phyloP scores from a whole-genome alignment of 2,888 invertebrate species.

The Lithophane semibrunnea region DNA sequence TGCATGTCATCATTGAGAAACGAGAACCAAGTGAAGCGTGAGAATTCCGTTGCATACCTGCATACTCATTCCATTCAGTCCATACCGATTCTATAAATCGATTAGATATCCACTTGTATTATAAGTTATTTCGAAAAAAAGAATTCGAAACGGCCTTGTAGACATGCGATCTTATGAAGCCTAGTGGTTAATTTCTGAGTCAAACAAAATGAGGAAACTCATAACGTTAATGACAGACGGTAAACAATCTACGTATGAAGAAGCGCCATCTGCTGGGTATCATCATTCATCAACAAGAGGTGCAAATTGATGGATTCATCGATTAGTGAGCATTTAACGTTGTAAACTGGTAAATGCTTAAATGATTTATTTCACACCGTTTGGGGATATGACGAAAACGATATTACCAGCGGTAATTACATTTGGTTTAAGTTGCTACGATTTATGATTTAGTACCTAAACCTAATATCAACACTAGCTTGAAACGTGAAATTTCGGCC shows the following conservation, averaged over 20 bases:
- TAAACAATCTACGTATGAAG: conserved; percentile 38
- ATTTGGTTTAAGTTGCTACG: neutral
- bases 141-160: neutral
- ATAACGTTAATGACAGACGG: conserved; percentile 26
- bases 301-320: conserved; percentile 51
- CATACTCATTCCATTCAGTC: conserved; percentile 9
- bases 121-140: conserved; percentile 1
- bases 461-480: too few relatives aligned
- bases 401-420: neutral
- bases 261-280: conserved; percentile 14
- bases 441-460: neutral
- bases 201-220: conserved; percentile 33
- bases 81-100: conserved; percentile 20
- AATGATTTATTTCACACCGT: conserved; percentile 21
- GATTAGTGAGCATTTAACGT: conserved; percentile 31
- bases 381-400: neutral
- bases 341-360: conserved; percentile 16
- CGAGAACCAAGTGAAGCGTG: conserved; percentile 40
- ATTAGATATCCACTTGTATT: neutral
- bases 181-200: conserved; percentile 22
- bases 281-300: conserved; percentile 37
- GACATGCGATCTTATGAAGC: conserved; percentile 14
- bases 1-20: conserved; percentile 38
- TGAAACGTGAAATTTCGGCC: too few relatives aligned
- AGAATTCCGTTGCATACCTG: conserved; percentile 39